Evolutionary conservation across 2,797 vertebrate species (phyloP), one percentile per base, ranked within the genome.

Genomic region (Amblyraja radiata): DNA sequence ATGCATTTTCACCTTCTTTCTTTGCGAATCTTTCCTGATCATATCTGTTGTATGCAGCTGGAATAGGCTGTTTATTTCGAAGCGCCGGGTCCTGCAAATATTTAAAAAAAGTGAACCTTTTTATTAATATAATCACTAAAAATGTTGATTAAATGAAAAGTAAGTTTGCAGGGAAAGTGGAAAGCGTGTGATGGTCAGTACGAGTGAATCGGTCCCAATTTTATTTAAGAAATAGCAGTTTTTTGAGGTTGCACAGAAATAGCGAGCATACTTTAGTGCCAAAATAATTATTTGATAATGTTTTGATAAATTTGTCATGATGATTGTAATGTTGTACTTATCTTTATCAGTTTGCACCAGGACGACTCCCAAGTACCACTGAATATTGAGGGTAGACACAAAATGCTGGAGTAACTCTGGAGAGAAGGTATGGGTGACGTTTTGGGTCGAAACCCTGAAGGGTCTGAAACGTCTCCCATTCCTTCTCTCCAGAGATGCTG

Each of bases 21-120:
- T 98, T 98, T 97, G 99, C 99, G 95, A 99, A 99, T 94, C 98
- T 96, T 96, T 99, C 99, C 95, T 99, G 99, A 96, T 98, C 98
- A 0, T 99, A 99, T 98, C 99, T 97, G 96, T 99, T 99, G 95
- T 99, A 99, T 74, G 98, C 98, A 79, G 98, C 98, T 93, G 97
- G 98, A 93, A 98, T 97, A 11, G 98, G 98, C 95, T 99, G 98
- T 94, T 99, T 99, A 95, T 97, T 99, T 94, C 99, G 97, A 94
- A 98, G 95, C 88, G 98, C 97, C 0, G 98, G 97, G 95, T 99
- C 99, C 99, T 99, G 13, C 25, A 93, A 46, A 93, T 6, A 10
- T 81, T 46, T 32, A 32, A 0, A 93, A 88, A 93, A 32, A 86
- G 14, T 90, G 11, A 16, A 73, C 10, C 36, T 90, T 54, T 25